Base-by-base conservation (phyloP, 2,797 vertebrate genomes). In the Sebastiscus albofasciatus region DNA sequence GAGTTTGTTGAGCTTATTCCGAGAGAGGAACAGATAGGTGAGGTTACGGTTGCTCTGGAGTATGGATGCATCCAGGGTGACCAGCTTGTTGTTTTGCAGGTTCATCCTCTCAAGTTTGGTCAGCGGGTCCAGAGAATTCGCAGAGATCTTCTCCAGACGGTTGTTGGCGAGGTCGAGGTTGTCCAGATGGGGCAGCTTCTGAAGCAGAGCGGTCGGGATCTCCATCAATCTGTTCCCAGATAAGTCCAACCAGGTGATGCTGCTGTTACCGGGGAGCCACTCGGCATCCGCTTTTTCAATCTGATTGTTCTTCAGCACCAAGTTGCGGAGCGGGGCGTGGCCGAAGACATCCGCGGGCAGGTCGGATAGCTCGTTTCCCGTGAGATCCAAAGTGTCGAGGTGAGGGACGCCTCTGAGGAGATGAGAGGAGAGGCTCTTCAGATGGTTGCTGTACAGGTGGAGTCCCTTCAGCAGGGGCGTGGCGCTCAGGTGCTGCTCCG, bases 231-330 rank as follows among this genome's bases (percentile, higher is more conserved):
- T 80, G 77, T 96, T 96, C 54, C 79, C 91, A 3, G 93, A 94
- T 8, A 96, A 54, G 65, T 96, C 94, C 88, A 96, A 59, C 92
- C 92, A 94, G 67, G 85, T 93, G 67, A 96, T 61, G 54, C 26
- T 93, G 85, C 91, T 91, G 80, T 92, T 89, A 3, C 83, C 76
- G 14, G 85, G 79, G 24, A 96, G 24, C 94, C 94, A 96, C 4
- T 83, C 73, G 1, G 86, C 79, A 3, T 92, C 62, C 0, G 55
- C 85, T 1, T 58, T 67, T 18, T 85, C 71, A 4, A 95, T 81
- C n/a, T 64, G 82, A 75, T 96, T 96, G 7, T 93, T 89, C 80
- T 93, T 94, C 26, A 96, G 83, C 39, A 94, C 93, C 89, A 96
- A 59, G 75, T n/a, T 90, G 24, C 18, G 54, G 34, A 96, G 94